Conservation (phyloP, 2,113 vertebrate species). For the Colossoma macropomum region DNA sequence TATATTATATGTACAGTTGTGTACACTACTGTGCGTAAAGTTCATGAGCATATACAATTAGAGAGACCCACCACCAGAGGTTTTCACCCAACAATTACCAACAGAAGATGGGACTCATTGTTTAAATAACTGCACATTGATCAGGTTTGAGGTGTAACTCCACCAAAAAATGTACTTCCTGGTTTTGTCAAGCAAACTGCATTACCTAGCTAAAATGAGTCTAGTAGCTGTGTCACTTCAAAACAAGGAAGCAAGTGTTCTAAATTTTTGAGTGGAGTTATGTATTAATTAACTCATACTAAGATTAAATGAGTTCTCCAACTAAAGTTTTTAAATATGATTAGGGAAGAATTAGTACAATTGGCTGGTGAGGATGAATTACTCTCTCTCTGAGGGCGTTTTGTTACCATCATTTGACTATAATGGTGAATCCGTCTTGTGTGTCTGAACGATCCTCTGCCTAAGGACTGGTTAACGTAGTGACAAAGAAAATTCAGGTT, state of each 20-base stretch:
- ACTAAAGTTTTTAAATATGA: conserved; percentile 23
- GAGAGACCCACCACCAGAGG: conserved; percentile 9
- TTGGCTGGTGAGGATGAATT: conserved; percentile 56
- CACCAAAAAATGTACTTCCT: conserved; percentile 1
- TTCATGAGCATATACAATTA: not conserved
- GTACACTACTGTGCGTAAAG: not conserved
- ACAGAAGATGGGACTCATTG: not conserved
- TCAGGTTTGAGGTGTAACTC: not conserved
- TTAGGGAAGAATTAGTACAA: conserved; percentile 53
- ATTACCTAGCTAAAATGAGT: not conserved
- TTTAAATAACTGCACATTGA: not conserved
- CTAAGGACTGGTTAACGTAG: conserved; percentile 61
- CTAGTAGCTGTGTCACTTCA: not conserved
- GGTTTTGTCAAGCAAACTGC: not conserved
- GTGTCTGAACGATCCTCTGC: conserved; percentile 64
- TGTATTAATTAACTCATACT: not conserved
- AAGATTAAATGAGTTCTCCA: conserved; percentile 10
- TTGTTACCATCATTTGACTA: conserved; percentile 68
- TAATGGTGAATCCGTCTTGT: conserved; percentile 55
- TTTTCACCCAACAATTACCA: conserved; percentile 10
- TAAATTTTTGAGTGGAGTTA: conserved; percentile 2
- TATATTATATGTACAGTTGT: not conserved
- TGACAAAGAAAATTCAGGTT: conserved; percentile 55
- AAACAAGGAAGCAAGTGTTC: not conserved
- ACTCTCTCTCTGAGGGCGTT: conserved; percentile 22